Base-by-base conservation (phyloP, 2,888 invertebrate species). In the Thereva nobilitata region DNA sequence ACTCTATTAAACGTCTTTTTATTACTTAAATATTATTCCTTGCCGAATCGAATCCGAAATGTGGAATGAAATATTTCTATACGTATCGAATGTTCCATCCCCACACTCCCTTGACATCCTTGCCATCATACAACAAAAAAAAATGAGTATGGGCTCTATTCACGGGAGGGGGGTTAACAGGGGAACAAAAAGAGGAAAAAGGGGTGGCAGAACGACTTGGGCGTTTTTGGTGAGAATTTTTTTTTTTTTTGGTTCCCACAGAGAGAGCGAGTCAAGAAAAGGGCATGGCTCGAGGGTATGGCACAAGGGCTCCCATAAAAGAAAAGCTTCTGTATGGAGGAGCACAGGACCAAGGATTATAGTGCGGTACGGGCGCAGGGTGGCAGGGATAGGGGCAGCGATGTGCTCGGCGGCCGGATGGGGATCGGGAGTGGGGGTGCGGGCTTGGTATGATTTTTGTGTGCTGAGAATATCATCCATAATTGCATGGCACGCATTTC, bases 401-500 rank as follows among this genome's bases (percentile, higher is more conserved):
- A 23, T 47, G 10, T 59, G 37, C 38, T 38, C 37, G 37, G n/a
- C n/a, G n/a, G n/a, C n/a, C n/a, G n/a, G 37, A 38, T 12, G 59
- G 47, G 10, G 50, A 44, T 38, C 57, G 34, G 47, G 49, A n/a
- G n/a, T n/a, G n/a, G n/a, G n/a, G n/a, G n/a, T n/a, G n/a, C n/a
- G 50, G 41, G 23, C 50, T 37, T 6, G 47, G 6, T 49, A 40
- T 52, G 56, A 68, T 56, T 63, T 54, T 50, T 56, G 66, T 64
- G 42, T 52, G 57, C 50, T 40, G 40, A 52, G 68, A 66, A 66
- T 49, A 49, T 42, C 52, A 66, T 68, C 67, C 64, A 68, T 71
- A 71, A 71, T 71, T 71, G 68, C 69, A 68, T 55, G 67, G 68
- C 69, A 71, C 71, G 71, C 71, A 71, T 71, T 71, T 71, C 71